Base-by-base conservation (phyloP, 2,113 vertebrate species). In the Hippotragus niger region DNA sequence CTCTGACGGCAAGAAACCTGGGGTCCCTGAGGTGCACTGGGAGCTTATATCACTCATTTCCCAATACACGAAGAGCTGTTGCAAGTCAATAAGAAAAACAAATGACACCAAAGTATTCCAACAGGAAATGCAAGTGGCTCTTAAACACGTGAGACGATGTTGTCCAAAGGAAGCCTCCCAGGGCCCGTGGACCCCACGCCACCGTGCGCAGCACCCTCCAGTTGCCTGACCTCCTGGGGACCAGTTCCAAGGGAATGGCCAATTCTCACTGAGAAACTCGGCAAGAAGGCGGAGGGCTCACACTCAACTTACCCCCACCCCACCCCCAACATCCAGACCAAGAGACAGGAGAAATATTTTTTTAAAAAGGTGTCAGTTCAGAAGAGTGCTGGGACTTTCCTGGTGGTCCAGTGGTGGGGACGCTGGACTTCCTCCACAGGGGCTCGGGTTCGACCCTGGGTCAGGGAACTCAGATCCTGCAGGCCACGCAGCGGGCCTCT, bases 101-200 rank as follows among this genome's bases (percentile, higher is more conserved):
- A 36, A 74, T 6, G 19, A 5, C 43, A 52, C 52, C 6, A 25
- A 60, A 50, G 19, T 43, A 15, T 74, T 74, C 29, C n/a, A 60
- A 53, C 45, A 88, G 50, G 43, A 33, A 74, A 33, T 11, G 29
- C 11, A 82, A n/a, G 8, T 19, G 27, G 23, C 76, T 94, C n/a
- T n/a, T 43, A 43, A 2, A 27, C 71, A 4, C 12, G 3, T 0
- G 36, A 76, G 36, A 7, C 0, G 12, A 1, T 0, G 36, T 3
- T 1, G 12, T 7, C 40, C 36, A 13, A 14, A 15, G 21, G 40
- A 14, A 40, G 71, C 40, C 71, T 43, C 23, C n/a, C 11, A 1
- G 67, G 67, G 67, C 67, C n/a, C 2, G 9, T 12, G n/a, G 64
- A 11, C 19, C 9, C 67, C n/a, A 71, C 5, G 6, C n/a, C 19